These are phyloP conservation scores for Temnothorax rugatulus DNA, from an alignment of 2,888 invertebrate species.

Conservation along the genomic window DNA sequence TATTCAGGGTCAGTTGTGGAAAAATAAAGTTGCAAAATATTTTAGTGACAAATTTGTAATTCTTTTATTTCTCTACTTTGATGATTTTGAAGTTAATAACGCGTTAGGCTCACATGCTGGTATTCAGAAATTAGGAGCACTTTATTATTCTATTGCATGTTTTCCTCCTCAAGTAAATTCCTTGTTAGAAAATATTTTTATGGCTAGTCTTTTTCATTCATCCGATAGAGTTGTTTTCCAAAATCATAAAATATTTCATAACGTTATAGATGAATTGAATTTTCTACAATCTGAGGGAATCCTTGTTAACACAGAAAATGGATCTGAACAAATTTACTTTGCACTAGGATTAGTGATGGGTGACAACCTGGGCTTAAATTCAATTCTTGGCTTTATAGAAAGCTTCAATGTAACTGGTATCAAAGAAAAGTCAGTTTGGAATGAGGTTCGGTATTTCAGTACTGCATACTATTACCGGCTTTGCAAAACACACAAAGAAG, in stretches of 20 bases:
- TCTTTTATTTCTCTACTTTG: constrained; percentile 3
- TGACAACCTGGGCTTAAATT: constrained; percentile 29
- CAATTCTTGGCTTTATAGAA: constrained; percentile 21
- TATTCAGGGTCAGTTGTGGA: not conserved
- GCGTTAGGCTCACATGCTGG: not conserved
- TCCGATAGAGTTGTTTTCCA: constrained; percentile 7
- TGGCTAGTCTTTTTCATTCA: constrained; percentile 16
- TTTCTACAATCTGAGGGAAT: not conserved
- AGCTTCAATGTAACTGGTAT: constrained; percentile 7
- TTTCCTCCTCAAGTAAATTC: not conserved
- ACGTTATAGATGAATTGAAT: constrained; percentile 19
- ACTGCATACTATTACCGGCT: constrained; percentile 22
- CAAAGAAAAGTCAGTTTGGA: no score
- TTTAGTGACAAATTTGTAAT: not conserved
- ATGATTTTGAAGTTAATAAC: not conserved
- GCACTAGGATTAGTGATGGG: constrained; percentile 18
- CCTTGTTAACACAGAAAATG: not conserved
- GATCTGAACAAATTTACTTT: not conserved
- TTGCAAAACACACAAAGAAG: constrained; percentile 20
- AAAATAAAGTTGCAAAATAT: not conserved
- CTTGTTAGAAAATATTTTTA: constrained; percentile 7
- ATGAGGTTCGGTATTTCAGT: no score
- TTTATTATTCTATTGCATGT: constrained; percentile 21
- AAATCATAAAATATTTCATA: constrained; percentile 1
- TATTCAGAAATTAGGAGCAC: not conserved